Percentiles rank a stretch among this genome's conserved stretches.
These are phyloP conservation scores for Drosophila varians DNA, from an alignment of 1,140 invertebrate genomes.

Conservation along the genomic window DNA sequence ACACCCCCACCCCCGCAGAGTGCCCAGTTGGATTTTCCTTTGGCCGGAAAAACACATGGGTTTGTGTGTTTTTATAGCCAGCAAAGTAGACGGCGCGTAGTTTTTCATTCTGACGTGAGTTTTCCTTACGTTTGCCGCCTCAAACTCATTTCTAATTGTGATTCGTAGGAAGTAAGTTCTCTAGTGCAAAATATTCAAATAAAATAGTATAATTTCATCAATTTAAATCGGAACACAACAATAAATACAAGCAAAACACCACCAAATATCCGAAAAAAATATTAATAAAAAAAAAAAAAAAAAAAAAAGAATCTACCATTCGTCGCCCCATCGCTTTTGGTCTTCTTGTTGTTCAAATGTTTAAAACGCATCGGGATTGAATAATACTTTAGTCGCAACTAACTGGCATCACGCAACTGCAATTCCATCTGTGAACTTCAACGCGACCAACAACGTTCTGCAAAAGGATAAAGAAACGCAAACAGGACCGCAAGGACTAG, in stretches of 20 bases:
- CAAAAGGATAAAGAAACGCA: constrained; percentile 9
- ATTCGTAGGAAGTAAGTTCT: constrained; percentile 78
- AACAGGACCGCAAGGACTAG: neutral
- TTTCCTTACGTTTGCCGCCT: constrained; percentile 24
- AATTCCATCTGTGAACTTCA: constrained; percentile 9
- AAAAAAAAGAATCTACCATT: constrained; percentile 22
- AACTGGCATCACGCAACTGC: constrained; percentile 19
- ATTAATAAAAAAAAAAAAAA: constrained; percentile 25
- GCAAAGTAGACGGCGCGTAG: constrained; percentile 41
- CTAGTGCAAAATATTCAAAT: constrained; percentile 67
- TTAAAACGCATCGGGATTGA: constrained; percentile 19
- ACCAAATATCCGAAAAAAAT: constrained; percentile 12
- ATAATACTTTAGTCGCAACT: neutral
- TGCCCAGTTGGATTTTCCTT: constrained; percentile 2
- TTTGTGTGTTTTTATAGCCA: constrained; percentile 6
- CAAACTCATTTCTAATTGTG: constrained; percentile 76
- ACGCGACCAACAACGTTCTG: constrained; percentile 16
- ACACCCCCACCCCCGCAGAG: constrained; percentile 1
- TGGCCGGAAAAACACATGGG: constrained; percentile 9
- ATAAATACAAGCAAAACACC: constrained; percentile 52
- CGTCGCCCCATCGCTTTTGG: constrained; percentile 22
- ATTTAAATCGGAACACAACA: constrained; percentile 71
- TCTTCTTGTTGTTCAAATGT: constrained; percentile 16
- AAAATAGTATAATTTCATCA: constrained; percentile 59
- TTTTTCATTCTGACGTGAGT: constrained; percentile 32